A percentile compares a stretch with the other conserved stretches of the same genome.
Evolutionary conservation across 2,888 invertebrate genomes (phyloP).

Genomic region (Xylocampa areola): DNA sequence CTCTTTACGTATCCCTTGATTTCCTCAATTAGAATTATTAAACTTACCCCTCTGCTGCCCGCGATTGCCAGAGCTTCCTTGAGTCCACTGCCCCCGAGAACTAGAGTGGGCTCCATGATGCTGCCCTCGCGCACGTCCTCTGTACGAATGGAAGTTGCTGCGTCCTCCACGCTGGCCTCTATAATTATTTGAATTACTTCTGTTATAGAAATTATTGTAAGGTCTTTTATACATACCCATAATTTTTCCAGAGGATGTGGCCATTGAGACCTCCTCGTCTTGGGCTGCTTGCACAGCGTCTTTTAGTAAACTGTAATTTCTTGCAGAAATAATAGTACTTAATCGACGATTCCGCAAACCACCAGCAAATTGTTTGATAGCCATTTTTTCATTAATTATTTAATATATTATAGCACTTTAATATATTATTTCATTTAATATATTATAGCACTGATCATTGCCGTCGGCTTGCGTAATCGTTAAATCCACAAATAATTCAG

Average conservation of each 20-base stretch:
- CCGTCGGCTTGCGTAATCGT: conserved; percentile 16
- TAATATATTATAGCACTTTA: conserved; percentile 12
- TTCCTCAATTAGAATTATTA: neutral
- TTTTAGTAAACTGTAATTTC: conserved; percentile 21
- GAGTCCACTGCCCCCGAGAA: conserved; percentile 1
- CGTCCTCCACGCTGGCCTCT: conserved; percentile 3
- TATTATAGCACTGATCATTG: conserved; percentile 2
- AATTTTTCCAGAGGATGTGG: neutral
- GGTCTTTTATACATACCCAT: conserved; percentile 1
- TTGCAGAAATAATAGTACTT: conserved; percentile 18
- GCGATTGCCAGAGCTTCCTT: neutral
- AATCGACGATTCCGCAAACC: conserved; percentile 9
- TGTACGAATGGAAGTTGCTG: neutral
- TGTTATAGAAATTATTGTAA: conserved; percentile 1
- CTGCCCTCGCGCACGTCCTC: conserved; percentile 2
- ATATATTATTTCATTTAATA: conserved; percentile 14
- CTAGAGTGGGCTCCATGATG: no score
- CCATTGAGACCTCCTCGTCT: conserved; percentile 16
- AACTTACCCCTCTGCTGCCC: conserved; percentile 3
- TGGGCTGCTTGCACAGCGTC: conserved; percentile 27
- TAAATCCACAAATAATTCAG: conserved; percentile 13
- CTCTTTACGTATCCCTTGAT: conserved; percentile 1
- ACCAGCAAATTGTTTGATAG: conserved; percentile 20
- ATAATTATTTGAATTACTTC: neutral
- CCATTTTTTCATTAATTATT: conserved; percentile 20